Percentiles rank a stretch among this genome's conserved stretches.
These are phyloP conservation scores for Epizoanthus scotinus DNA, from an alignment of 92 coral and sea anemone species.

Conservation along the genomic window DNA sequence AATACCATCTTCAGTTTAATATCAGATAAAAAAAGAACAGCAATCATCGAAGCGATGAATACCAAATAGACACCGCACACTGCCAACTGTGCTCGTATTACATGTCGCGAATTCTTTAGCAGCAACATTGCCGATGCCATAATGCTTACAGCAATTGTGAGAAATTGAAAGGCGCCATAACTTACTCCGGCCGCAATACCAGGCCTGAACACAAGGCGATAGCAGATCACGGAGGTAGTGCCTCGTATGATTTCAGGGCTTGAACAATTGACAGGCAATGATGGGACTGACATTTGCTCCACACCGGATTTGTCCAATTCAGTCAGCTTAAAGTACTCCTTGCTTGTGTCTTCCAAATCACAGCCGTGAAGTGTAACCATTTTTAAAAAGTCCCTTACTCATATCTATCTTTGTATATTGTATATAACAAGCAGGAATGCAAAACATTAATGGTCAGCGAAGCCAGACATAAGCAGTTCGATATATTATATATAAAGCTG, in stretches of 20 bases:
- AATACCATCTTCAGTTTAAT: background rate
- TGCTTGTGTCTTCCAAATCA: background rate
- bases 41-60: background rate
- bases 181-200: constrained; percentile 8
- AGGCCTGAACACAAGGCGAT: constrained; percentile 8
- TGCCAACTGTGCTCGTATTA: background rate
- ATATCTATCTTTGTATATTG: too few species aligned
- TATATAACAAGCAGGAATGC: too few species aligned
- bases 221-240: background rate
- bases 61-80: background rate
- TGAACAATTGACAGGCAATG: background rate
- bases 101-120: background rate
- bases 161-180: background rate
- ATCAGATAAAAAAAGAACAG: background rate
- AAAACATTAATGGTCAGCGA: too few species aligned
- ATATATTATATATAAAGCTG: too few species aligned
- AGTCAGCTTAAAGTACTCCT: background rate
- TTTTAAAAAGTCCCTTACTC: too few species aligned
- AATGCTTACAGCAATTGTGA: constrained; percentile 3
- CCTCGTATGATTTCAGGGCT: background rate
- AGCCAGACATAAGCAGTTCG: too few species aligned
- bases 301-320: background rate
- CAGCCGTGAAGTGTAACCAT: background rate
- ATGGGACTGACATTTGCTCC: background rate
- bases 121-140: constrained; percentile 2